These are phyloP conservation scores for Phaetusa simplex DNA, from an alignment of 2,113 vertebrate species.

Conservation along the genomic window DNA sequence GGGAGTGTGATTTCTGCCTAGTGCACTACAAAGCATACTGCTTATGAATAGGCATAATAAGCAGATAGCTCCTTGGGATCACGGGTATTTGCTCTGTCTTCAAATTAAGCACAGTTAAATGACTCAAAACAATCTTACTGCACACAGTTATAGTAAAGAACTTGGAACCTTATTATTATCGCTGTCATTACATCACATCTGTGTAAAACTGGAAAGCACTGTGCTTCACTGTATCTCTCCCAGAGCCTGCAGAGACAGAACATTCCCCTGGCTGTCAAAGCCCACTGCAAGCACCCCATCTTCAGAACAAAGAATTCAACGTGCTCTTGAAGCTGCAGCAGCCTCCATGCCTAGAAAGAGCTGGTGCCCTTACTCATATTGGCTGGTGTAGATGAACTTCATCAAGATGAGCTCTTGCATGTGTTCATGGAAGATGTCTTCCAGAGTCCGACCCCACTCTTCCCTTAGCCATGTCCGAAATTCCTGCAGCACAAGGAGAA, in stretches of 20 bases:
- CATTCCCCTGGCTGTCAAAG: neutral
- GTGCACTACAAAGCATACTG: neutral
- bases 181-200: neutral
- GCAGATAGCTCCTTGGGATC: neutral
- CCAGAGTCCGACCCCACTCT: constrained; percentile 95
- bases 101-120: neutral
- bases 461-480: constrained; percentile 97
- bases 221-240: neutral
- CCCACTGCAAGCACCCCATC: neutral
- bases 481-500: constrained; percentile 76
- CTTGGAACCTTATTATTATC: neutral
- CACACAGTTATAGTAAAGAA: neutral
- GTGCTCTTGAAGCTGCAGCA: neutral
- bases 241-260: neutral
- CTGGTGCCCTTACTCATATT: constrained; percentile 88
- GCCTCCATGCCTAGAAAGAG: neutral
- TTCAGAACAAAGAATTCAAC: fast-evolving
- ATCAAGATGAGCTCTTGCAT: constrained; percentile 99
- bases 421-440: constrained; percentile 98
- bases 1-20: neutral
- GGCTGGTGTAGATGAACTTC: constrained; percentile 99
- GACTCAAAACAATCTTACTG: neutral
- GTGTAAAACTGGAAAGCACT: neutral
- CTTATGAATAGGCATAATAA: neutral
- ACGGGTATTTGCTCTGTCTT: neutral